Base-by-base conservation (phyloP, 2,797 vertebrate species). In the Ptychobarbus kaznakovi region DNA sequence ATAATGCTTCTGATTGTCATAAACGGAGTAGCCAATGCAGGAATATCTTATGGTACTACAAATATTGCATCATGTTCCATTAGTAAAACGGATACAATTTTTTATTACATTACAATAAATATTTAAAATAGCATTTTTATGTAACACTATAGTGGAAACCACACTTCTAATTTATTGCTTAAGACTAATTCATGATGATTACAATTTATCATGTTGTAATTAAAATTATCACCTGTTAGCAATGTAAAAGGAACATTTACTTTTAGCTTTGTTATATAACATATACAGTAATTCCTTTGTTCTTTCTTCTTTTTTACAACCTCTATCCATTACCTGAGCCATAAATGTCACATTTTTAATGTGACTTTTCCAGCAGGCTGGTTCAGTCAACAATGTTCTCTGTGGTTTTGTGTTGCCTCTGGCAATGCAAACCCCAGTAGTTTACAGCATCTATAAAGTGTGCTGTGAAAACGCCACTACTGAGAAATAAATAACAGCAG, bases 381-480 rank as follows among this genome's bases (percentile, higher is more conserved):
- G n/a, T 80, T 68, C 51, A 49, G 40, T 82, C 32, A 80, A 84
- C 58, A 22, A 22, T 56, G 65, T 80, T 75, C 18, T 44, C 28
- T 51, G 32, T 35, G 38, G 40, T 78, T 76, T 61, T n/a, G 53
- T 83, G 32, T 38, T 53, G 12, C 75, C 16, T 4, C 28, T 53
- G 44, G 81, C 18, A 46, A 79, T 44, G 28, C 66, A 72, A 78
- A 46, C 44, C 56, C 81, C 38, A 83, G 87, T 89, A 86, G 87
- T 88, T 87, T 69, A 83, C 49, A 49, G 63, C 69, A 79, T 83
- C 58, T 58, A 87, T 88, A 81, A 88, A 90, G 87, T 80, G 78
- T 86, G 86, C 72, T 81, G 51, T 42, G 44, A 38, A 38, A 15
- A 56, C 4, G 15, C n/a, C 25, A 49, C 61, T 49, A 49, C 42